phyloP scores from a whole-genome alignment of 2,113 vertebrate genomes.

The Apus apus region DNA sequence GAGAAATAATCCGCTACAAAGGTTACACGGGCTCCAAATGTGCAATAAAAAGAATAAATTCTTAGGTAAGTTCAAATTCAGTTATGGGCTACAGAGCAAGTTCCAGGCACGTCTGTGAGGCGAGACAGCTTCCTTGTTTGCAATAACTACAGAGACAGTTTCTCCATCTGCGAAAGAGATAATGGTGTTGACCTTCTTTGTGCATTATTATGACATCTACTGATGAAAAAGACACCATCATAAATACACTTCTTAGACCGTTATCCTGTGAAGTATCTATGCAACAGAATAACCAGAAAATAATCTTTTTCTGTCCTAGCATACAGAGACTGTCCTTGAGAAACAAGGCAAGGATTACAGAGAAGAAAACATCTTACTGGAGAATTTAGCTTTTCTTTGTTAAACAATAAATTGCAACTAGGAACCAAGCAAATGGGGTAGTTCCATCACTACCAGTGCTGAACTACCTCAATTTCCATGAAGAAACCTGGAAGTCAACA shows the following conservation, averaged over 20 bases:
- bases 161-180: conserved; percentile 25
- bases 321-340: not conserved
- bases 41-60: conserved; percentile 58
- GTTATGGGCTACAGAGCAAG: not conserved
- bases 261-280: not conserved
- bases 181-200: conserved; percentile 53
- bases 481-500: not conserved
- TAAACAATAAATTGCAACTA: not conserved
- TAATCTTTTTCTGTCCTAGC: not conserved
- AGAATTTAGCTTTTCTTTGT: not conserved
- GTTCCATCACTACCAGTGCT: not conserved
- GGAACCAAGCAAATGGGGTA: not conserved
- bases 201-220: conserved; percentile 17
- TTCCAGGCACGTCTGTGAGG: conserved; percentile 17
- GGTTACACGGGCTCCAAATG: conserved; percentile 45
- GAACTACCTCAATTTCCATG: not conserved
- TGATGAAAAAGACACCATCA: conserved; percentile 19
- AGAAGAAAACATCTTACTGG: not conserved
- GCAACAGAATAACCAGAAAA: not conserved
- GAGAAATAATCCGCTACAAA: conserved; percentile 53
- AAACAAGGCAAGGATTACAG: not conserved
- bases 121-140: conserved; percentile 1
- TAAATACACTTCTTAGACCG: not conserved
- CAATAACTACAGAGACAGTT: conserved; percentile 37
- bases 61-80: conserved; percentile 46